Conservation (phyloP, 2,888 invertebrate species). For the Agonopterix heracliana region DNA sequence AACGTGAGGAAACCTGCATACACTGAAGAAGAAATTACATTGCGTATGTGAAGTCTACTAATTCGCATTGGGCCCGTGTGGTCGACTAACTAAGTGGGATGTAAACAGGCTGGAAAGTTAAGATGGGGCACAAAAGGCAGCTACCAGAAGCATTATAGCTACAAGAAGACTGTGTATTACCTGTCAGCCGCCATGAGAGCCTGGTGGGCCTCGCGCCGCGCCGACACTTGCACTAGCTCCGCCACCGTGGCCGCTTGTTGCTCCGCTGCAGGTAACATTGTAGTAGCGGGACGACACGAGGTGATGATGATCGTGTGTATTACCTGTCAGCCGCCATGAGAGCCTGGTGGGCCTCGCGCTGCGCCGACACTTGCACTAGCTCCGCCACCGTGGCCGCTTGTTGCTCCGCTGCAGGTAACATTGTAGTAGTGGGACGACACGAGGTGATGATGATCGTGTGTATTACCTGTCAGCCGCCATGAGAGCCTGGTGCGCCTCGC, state of each 20-base stretch:
- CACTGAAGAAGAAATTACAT: too few species aligned
- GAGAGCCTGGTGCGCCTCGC: constrained; percentile 58
- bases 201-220: constrained; percentile 57
- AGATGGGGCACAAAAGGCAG: too few species aligned
- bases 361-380: constrained; percentile 58
- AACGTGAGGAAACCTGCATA: too few species aligned
- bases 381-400: constrained; percentile 66
- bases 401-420: constrained; percentile 50
- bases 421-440: too few species aligned
- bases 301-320: neutral
- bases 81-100: too few species aligned
- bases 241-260: constrained; percentile 66
- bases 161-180: too few species aligned
- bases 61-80: too few species aligned
- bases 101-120: too few species aligned
- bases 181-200: constrained; percentile 59
- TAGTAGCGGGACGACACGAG: too few species aligned
- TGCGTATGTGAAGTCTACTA: too few species aligned
- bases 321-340: constrained; percentile 59
- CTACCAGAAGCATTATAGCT: too few species aligned
- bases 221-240: constrained; percentile 58
- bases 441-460: neutral
- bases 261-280: constrained; percentile 44
- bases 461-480: constrained; percentile 58
- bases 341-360: constrained; percentile 57